Conservation (phyloP, 1,140 invertebrate genomes). For the Sycobia sp. region DNA sequence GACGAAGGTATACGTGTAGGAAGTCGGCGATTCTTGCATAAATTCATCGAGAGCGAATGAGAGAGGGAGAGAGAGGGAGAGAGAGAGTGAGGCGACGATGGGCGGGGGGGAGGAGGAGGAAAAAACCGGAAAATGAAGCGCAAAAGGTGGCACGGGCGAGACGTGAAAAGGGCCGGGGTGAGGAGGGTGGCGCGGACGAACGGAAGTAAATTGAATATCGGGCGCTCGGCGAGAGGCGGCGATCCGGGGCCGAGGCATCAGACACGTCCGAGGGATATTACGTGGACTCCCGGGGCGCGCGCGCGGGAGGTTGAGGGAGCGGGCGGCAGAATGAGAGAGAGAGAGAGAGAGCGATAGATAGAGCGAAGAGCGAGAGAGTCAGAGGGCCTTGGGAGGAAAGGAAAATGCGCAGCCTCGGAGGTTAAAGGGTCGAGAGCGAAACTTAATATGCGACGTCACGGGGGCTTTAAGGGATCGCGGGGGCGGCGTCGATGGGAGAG, state of each 20-base stretch:
- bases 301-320: no score
- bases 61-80: slow-evolving; percentile 7
- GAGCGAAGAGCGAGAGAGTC: slow-evolving; percentile 27
- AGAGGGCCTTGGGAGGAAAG: no score
- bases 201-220: slow-evolving; percentile 43
- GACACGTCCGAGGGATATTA: slow-evolving; percentile 43
- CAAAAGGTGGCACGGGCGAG: no score
- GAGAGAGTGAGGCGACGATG: no score
- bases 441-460: slow-evolving; percentile 60
- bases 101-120: background rate
- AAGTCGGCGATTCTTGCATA: no score
- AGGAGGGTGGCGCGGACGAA: background rate
- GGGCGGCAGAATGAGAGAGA: no score
- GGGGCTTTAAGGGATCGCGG: slow-evolving; percentile 51
- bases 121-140: slow-evolving; percentile 1
- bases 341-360: no score
- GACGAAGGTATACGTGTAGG: no score
- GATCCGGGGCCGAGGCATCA: slow-evolving; percentile 16
- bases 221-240: background rate
- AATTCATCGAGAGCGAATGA: no score
- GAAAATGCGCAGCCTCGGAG: background rate
- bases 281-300: no score
- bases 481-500: background rate
- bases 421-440: slow-evolving; percentile 50
- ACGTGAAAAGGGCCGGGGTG: no score